Base-by-base conservation (phyloP, 2,113 vertebrate genomes). In the Callithrix jacchus region DNA sequence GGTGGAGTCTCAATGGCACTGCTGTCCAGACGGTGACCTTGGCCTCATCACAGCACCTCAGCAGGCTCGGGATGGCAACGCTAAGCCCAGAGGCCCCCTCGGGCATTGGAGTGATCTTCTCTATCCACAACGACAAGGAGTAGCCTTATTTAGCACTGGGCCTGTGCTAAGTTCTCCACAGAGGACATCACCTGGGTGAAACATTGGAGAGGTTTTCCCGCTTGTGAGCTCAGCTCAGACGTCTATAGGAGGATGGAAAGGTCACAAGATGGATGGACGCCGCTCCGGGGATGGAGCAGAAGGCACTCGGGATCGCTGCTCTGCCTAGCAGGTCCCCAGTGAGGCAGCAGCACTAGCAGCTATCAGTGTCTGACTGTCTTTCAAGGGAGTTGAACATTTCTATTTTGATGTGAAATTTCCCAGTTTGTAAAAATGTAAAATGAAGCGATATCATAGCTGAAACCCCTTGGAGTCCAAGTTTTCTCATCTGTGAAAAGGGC, bases 1-100 rank as follows among this genome's bases (percentile, higher is more conserved):
- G 42, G 25, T n/a, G 7, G 32, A 45, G 30, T 85, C 64, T 87
- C 37, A 47, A 98, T 98, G 98, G 98, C 98, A 35, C 37, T 13
- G 2, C 21, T 11, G 4, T 42, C 85, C 45, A 71, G 35, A 16
- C 0, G 32, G 61, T 20, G 45, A 40, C 21, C 32, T 70, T 52
- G 83, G 40, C 20, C 25, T 61, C 47, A 40, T 32, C 30, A 13
- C 2, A 3, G 35, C 18, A 32, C 21, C 45, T 71, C 70, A 45
- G 42, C 23, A 40, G 23, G 42, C 85, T 56, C 42, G 23, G 30
- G 91, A 77, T 25, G 20, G 68, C 25, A n/a, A 56, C 11, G 40
- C 73, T 12, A n/a, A n/a, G 35, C 47, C 35, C 27, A 5, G 40
- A 47, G n/a, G 11, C 61, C 74, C 71, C 88, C 25, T 25, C 13